Evolutionary conservation across 2,797 vertebrate genomes (phyloP).

Genomic region (Cynopterus sphinx): DNA sequence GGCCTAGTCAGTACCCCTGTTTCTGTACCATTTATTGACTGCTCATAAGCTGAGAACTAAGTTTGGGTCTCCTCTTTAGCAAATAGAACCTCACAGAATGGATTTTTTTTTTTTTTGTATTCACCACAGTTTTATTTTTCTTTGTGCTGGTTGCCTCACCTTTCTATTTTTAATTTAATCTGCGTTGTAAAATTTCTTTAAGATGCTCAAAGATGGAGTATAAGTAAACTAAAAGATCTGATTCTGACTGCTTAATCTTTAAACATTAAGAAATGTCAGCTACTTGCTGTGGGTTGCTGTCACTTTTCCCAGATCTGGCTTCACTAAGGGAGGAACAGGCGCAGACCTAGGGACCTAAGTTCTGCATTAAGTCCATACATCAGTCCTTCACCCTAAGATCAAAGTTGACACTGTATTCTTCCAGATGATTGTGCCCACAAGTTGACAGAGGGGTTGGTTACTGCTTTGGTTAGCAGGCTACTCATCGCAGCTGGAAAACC

Average conservation of each 20-base stretch:
- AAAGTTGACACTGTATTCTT: background rate
- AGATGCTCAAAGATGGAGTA: background rate
- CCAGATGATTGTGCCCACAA: background rate
- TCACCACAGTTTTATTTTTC: background rate
- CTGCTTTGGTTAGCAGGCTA: background rate
- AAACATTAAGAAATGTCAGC: background rate
- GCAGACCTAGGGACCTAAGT: background rate
- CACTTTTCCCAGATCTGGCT: background rate
- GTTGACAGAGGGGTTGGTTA: background rate
- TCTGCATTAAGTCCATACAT: background rate
- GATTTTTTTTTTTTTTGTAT: background rate
- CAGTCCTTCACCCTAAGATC: background rate
- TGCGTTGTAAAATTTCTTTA: constrained; percentile 13
- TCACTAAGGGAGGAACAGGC: background rate
- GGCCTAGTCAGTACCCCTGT: background rate
- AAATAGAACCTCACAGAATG: background rate
- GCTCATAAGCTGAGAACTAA: background rate
- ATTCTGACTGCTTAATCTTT: background rate
- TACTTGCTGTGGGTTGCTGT: background rate
- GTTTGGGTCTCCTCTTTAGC: background rate
- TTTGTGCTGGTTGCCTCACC: background rate
- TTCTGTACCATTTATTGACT: background rate
- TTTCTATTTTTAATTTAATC: constrained; percentile 41
- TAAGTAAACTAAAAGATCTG: constrained; percentile 20
- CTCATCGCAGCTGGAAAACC: background rate